phyloP scores from a whole-genome alignment of 2,113 vertebrate genomes.

The Cervus canadensis region DNA sequence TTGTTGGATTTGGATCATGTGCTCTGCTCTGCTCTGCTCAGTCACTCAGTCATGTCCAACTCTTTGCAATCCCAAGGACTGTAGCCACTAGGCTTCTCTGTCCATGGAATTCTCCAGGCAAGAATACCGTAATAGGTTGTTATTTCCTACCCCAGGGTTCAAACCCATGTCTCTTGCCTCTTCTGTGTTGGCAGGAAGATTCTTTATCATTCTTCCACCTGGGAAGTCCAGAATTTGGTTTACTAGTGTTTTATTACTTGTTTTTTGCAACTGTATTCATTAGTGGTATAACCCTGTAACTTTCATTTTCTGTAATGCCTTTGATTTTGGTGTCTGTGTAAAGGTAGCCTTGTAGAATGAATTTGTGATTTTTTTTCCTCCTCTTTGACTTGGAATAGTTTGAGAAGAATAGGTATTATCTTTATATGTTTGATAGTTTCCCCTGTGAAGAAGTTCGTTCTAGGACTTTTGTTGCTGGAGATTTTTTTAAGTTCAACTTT shows the following conservation, averaged over 20 bases:
- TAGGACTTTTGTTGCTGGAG: not conserved
- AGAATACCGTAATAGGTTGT: not conserved
- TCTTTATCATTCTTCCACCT: not conserved
- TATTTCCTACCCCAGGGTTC: not conserved
- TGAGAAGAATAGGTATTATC: not conserved
- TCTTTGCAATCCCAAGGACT: not conserved
- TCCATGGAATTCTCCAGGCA: not conserved
- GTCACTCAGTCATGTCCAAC: not conserved
- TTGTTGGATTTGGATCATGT: not conserved
- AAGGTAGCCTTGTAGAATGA: not conserved
- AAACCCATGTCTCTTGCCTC: not conserved
- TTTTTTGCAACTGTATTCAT: not conserved
- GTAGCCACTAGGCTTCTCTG: not conserved
- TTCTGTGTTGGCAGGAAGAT: not conserved
- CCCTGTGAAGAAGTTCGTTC: not conserved
- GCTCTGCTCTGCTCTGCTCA: not conserved
- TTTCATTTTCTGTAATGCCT: not conserved
- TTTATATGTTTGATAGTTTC: not conserved
- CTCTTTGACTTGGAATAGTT: not conserved
- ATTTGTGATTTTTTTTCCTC: not conserved
- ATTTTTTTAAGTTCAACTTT: not conserved
- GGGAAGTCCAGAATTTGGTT: not conserved
- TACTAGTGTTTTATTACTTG: not conserved
- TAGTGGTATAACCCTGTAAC: not conserved
- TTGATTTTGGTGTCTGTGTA: not conserved